phyloP scores from a whole-genome alignment of 1,140 invertebrate genomes.

The Goniozus legneri region DNA sequence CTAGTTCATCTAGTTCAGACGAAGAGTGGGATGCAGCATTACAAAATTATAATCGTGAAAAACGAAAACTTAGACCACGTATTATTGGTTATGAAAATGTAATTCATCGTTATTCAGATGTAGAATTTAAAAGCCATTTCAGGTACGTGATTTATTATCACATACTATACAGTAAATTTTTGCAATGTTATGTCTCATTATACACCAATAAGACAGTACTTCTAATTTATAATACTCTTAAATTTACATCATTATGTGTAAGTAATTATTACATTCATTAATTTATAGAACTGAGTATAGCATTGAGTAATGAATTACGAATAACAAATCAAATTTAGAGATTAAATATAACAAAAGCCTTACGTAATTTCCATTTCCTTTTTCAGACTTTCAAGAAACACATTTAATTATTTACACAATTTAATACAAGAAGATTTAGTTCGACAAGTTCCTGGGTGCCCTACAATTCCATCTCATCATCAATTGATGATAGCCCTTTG shows the following conservation, averaged over 20 bases:
- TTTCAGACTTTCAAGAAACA: slow-evolving; percentile 9
- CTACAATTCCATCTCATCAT: slow-evolving; percentile 1
- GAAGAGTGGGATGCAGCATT: slow-evolving; percentile 1
- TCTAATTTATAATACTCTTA: too few species aligned
- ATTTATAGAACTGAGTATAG: too few species aligned
- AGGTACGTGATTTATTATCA: too few species aligned
- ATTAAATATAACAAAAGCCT: background rate
- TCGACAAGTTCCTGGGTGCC: slow-evolving; percentile 2
- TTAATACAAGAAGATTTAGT: slow-evolving; percentile 1
- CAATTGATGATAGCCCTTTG: slow-evolving; percentile 12
- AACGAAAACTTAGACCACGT: slow-evolving; percentile 3
- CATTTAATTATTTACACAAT: slow-evolving; percentile 4
- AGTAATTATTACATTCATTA: too few species aligned
- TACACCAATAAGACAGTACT: too few species aligned
- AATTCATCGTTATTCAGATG: background rate
- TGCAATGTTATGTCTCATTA: background rate
- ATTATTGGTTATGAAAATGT: slow-evolving; percentile 7
- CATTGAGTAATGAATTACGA: too few species aligned
- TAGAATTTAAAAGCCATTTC: slow-evolving; percentile 11
- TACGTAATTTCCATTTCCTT: background rate
- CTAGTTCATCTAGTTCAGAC: slow-evolving; percentile 7
- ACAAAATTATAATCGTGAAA: background rate
- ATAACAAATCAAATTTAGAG: too few species aligned
- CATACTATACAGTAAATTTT: background rate
- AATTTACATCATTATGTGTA: too few species aligned